Conservation (phyloP, 2,113 vertebrate genomes). For the Sinocyclocheilus maitianheensis region DNA sequence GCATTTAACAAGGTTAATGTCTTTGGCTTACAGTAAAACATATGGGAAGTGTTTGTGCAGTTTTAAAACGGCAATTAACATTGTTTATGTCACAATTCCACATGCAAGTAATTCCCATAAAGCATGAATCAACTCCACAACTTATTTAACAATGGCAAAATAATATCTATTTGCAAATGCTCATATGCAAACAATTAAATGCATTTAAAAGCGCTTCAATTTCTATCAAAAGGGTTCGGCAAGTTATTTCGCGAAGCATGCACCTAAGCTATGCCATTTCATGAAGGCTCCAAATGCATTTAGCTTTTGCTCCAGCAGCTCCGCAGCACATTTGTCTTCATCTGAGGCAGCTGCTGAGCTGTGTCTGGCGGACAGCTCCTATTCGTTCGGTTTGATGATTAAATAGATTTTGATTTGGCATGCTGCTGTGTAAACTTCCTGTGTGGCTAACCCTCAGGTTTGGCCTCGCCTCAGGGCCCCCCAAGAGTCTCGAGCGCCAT, state of each 20-base stretch:
- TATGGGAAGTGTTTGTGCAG: conserved; percentile 56
- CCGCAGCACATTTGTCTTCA: conserved; percentile 68
- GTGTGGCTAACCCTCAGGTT: conserved; percentile 69
- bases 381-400: conserved; percentile 69
- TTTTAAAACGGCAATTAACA: conserved; percentile 62
- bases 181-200: conserved; percentile 67
- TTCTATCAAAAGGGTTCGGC: conserved; percentile 47
- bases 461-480: conserved; percentile 60
- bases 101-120: conserved; percentile 62
- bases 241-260: conserved; percentile 39
- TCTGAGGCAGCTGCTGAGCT: conserved; percentile 63
- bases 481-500: conserved; percentile 66
- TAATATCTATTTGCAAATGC: conserved; percentile 52
- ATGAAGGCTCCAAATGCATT: conserved; percentile 49
- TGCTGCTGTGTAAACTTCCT: conserved; percentile 75
- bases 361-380: conserved; percentile 60
- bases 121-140: conserved; percentile 56
- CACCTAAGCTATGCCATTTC: conserved; percentile 52
- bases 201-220: conserved; percentile 50
- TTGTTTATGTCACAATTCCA: conserved; percentile 42
- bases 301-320: conserved; percentile 52
- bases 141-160: conserved; percentile 52
- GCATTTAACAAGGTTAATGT: conserved; percentile 65
- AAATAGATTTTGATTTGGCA: conserved; percentile 73
- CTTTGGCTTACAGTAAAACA: conserved; percentile 59